phyloP scores from a whole-genome alignment of 2,888 invertebrate species.

The Cyaniris semiargus region DNA sequence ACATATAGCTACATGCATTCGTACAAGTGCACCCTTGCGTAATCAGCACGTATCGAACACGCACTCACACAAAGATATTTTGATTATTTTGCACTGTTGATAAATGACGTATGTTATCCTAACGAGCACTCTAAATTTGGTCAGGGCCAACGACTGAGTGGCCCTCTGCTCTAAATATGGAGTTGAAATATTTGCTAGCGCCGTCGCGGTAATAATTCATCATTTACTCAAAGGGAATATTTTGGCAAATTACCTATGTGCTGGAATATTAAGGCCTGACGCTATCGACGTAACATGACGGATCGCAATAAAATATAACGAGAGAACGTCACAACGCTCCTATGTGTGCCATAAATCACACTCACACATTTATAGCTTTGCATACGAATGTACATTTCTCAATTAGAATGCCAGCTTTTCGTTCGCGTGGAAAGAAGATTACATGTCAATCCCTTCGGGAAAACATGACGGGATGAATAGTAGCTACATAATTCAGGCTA shows the following conservation, averaged over 20 bases:
- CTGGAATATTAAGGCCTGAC: neutral
- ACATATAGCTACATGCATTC: neutral
- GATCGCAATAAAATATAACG: neutral
- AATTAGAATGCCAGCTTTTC: neutral
- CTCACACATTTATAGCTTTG: slow-evolving; percentile 3
- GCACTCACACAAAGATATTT: neutral
- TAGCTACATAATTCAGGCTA: neutral
- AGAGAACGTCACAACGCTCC: neutral
- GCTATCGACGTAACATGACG: slow-evolving; percentile 3
- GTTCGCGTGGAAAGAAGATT: neutral
- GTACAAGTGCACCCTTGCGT: neutral
- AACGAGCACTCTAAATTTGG: slow-evolving; percentile 9
- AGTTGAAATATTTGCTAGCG: neutral
- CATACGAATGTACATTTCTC: neutral
- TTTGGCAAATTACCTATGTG: neutral
- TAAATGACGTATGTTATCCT: slow-evolving; percentile 9
- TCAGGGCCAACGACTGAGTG: slow-evolving; percentile 6
- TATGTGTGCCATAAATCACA: neutral
- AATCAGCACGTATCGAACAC: neutral
- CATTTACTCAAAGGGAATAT: neutral
- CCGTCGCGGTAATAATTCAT: neutral
- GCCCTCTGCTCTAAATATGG: slow-evolving; percentile 10
- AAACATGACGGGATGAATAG: neutral
- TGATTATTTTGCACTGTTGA: slow-evolving; percentile 7
- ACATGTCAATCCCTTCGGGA: neutral